Base-by-base conservation (phyloP, 53 echinoderm and acorn worm genomes). In the Temnopleurus reevesii region DNA sequence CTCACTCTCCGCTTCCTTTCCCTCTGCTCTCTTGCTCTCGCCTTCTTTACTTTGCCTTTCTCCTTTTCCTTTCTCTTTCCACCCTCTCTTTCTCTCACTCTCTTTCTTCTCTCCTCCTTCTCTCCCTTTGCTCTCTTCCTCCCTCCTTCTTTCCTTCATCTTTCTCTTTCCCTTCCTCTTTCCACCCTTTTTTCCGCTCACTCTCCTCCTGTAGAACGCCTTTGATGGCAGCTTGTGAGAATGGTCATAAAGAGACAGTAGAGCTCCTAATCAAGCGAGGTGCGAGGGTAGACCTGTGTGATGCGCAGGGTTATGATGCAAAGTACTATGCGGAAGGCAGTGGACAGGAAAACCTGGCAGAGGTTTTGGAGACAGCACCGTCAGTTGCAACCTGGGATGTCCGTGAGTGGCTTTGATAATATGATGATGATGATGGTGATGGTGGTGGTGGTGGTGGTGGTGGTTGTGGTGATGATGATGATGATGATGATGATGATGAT, bases 311-410 rank as follows among this genome's bases (percentile, higher is more conserved):
- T 0, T 92, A 80, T 27, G 92, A 94, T 89, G 99, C 99, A 0
- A 60, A 90, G 18, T 93, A 93, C 77, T 96, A 96, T 30, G 99
- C 95, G 15, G 89, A 90, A 23, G 86, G 90, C 15, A 86, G 77
- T 55, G 91, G 90, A 26, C 89, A 94, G 23, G 90, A 89, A 3
- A 91, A 94, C 34, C 58, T 99, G 76, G 84, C 86, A 17, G 82
- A 92, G 25, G 65, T 92, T 13, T 90, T 99, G 47, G 92, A 96
- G 51, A 61, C 91, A 3, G 96, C 99, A 19, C 99, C 99, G 17
- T 94, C 96, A 33, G 99, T 99, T 29, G 99, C 99, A 15, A 94
- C 93, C 1, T 96, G 99, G 99, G 96, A 96, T 81, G 93, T 99
- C 89, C 92, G 99, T 99, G 93, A 94, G 99, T 96, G 31, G 28